Conservation (phyloP, 1,140 invertebrate genomes). For the Zaprionus africanus region DNA sequence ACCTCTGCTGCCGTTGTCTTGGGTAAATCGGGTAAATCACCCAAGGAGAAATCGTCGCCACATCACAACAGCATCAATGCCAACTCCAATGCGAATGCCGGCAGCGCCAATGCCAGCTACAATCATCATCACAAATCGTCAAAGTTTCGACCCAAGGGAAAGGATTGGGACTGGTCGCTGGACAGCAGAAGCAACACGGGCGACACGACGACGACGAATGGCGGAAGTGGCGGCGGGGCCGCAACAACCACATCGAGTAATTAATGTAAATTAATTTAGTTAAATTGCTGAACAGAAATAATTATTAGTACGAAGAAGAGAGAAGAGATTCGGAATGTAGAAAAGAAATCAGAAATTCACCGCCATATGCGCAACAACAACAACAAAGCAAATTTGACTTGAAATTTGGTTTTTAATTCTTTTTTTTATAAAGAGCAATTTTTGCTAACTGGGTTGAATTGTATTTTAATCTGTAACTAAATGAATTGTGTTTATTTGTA, state of each 20-base stretch:
- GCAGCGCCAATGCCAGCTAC: constrained; percentile 49
- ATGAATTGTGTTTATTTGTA: constrained; percentile 74
- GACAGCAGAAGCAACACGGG: constrained; percentile 77
- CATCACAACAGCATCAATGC: constrained; percentile 50
- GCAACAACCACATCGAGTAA: constrained; percentile 73
- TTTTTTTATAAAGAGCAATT: constrained; percentile 7
- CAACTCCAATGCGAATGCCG: constrained; percentile 29
- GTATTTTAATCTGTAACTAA: constrained; percentile 58
- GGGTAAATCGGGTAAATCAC: constrained; percentile 64
- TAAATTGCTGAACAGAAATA: constrained; percentile 68
- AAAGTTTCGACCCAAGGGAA: constrained; percentile 90
- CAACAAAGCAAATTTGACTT: constrained; percentile 19
- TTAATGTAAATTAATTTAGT: constrained; percentile 76
- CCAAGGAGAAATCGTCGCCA: constrained; percentile 76
- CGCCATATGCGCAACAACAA: constrained; percentile 10
- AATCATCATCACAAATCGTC: constrained; percentile 80
- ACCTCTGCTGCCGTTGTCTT: constrained; percentile 7
- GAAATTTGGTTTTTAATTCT: constrained; percentile 22
- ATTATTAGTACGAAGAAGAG: constrained; percentile 10
- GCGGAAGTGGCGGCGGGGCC: constrained; percentile 47
- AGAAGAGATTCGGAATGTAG: background rate
- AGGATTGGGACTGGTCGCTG: constrained; percentile 89
- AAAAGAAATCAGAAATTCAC: constrained; percentile 8
- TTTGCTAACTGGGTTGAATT: constrained; percentile 24
- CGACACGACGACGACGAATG: constrained; percentile 45